Conservation (phyloP, 2,113 vertebrate species). For the Sylvia atricapilla region DNA sequence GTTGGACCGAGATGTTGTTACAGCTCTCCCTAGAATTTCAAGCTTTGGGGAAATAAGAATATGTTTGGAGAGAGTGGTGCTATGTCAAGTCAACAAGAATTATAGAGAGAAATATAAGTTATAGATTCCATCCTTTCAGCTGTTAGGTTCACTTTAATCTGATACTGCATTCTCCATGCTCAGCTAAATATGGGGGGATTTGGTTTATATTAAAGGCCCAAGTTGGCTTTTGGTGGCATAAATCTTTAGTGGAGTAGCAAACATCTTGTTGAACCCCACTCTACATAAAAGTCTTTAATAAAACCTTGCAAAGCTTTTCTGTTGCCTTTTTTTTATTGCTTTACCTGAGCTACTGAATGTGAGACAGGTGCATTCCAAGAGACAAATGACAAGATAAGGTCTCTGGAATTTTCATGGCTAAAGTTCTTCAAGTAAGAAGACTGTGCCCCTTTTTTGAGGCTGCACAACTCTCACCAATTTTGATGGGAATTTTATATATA, state of each 20-base stretch:
- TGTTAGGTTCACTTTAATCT: neutral
- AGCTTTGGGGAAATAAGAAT: constrained; percentile 3
- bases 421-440: neutral
- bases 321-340: neutral
- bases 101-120: constrained; percentile 8
- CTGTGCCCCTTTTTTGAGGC: neutral
- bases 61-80: neutral
- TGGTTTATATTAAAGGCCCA: neutral
- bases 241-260: neutral
- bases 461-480: neutral
- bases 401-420: neutral
- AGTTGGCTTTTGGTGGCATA: constrained; percentile 1
- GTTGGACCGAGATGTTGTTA: neutral
- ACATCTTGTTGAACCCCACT: neutral
- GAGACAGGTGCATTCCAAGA: neutral
- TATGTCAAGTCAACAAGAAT: constrained; percentile 34
- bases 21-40: constrained; percentile 25
- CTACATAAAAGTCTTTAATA: neutral
- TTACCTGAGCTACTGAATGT: neutral
- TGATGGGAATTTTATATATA: neutral
- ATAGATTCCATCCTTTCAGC: neutral
- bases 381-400: neutral
- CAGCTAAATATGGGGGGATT: neutral
- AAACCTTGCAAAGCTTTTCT: neutral
- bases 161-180: neutral